Evolutionary conservation across 2,113 vertebrate species (phyloP), one percentile per base, ranked within the genome.

Genomic region (Ochotona princeps): DNA sequence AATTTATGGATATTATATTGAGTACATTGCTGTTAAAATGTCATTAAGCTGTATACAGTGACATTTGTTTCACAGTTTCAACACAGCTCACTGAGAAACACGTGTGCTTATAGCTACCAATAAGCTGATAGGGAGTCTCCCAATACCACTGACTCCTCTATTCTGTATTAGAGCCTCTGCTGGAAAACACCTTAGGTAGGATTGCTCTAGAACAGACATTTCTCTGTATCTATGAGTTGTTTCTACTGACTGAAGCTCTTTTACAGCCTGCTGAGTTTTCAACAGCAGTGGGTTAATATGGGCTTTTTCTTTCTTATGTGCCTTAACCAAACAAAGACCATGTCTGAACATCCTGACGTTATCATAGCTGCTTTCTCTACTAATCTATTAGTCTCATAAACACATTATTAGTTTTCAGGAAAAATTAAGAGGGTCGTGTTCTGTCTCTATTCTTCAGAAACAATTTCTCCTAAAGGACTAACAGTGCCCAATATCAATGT

Each of bases 131-230:
- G 20, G 8, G 8, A 32, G 73, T 35, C 57, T 82, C 66, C 35
- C 63, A 14, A 47, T 65, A 25, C 23, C 47, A 75, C 15, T 18
- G 25, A 44, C 10, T 1, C 1, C 20, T 17, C 21, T 6, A 35
- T 13, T 23, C 30, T 12, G 83, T 8, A 13, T 18, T 26, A 82
- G 12, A 85, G 57, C 7, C 49, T 90, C 21, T 11, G 44, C 14
- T 54, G 65, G 44, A 69, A 95, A 88, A 90, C 28, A 92, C 82
- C 14, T 65, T 90, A 73, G 94, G 49, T 78, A 78, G 85, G 14
- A 82, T 70, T 49, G 5, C 72, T 79, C 13, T 32, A 65, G 74
- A 93, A 74, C 14, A 60, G 30, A 70, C 1, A 76, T 84, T 51
- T 91, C 57, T 25, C 35, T 80, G 20, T 67, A 79, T 14, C 5